Percentiles rank a stretch among this genome's conserved stretches.
Conservation (phyloP, 2,888 invertebrate genomes). For the Hypomecis atomaria region DNA sequence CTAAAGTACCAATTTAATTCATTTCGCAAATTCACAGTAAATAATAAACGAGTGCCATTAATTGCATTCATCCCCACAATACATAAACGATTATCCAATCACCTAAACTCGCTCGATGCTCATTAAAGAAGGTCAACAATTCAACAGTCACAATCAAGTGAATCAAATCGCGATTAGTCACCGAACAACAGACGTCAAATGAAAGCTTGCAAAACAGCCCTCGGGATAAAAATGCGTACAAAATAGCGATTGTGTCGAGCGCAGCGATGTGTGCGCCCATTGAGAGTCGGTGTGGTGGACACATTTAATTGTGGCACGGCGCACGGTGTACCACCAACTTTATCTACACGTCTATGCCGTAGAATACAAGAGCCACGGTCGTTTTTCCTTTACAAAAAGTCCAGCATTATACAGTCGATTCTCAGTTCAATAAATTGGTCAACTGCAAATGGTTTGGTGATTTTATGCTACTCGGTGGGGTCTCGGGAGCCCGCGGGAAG, state of each 20-base stretch:
- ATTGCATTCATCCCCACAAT: too few relatives aligned
- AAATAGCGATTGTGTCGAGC: constrained; percentile 50
- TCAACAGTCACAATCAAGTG: constrained; percentile 19
- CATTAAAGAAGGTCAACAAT: constrained; percentile 22
- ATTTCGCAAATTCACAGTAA: too few relatives aligned
- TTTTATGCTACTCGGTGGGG: neutral
- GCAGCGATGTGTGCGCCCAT: constrained; percentile 64
- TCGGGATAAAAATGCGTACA: constrained; percentile 55
- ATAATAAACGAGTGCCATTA: too few relatives aligned
- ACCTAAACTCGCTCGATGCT: constrained; percentile 4
- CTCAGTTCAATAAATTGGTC: neutral
- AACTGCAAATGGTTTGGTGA: neutral
- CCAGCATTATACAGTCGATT: neutral
- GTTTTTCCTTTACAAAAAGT: neutral
- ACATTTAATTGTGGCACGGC: constrained; percentile 77
- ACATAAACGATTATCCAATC: constrained; percentile 5
- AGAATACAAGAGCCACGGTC: neutral
- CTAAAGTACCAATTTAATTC: too few relatives aligned
- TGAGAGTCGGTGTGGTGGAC: constrained; percentile 69
- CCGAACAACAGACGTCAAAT: constrained; percentile 40
- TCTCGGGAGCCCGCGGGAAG: constrained; percentile 30
- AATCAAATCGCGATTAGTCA: constrained; percentile 25
- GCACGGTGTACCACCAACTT: constrained; percentile 18
- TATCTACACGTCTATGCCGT: neutral
- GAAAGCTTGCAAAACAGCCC: constrained; percentile 39